Conservation (phyloP, 2,888 invertebrate genomes). For the Caenorhabditis sp. region DNA sequence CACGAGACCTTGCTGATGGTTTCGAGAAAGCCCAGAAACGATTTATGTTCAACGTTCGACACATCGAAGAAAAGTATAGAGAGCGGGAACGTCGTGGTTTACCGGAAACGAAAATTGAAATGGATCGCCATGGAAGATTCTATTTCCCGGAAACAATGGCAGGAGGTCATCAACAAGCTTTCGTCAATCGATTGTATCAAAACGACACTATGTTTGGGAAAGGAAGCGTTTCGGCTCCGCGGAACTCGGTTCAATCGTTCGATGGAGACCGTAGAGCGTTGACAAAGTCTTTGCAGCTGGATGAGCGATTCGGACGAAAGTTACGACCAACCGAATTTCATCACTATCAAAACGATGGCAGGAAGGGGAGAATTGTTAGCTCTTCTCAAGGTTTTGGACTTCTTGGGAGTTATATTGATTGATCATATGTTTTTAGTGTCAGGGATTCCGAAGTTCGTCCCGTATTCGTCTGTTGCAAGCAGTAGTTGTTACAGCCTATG, state of each 20-base stretch:
- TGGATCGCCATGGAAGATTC: conserved; percentile 47
- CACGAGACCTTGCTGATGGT: conserved; percentile 31
- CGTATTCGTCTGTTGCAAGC: neutral
- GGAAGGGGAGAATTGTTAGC: conserved; percentile 8
- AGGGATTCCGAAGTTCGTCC: conserved; percentile 1
- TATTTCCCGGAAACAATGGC: conserved; percentile 52
- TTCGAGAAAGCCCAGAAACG: conserved; percentile 43
- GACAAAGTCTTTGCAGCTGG: conserved; percentile 27
- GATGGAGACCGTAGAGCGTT: conserved; percentile 38
- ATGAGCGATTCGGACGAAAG: conserved; percentile 35
- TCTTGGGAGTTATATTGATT: neutral
- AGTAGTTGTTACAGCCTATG: neutral
- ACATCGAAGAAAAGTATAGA: conserved; percentile 39
- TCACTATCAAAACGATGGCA: neutral
- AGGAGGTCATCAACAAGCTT: conserved; percentile 35
- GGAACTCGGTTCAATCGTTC: conserved; percentile 43
- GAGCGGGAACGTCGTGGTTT: conserved; percentile 18
- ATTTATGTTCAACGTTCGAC: conserved; percentile 40
- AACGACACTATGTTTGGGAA: conserved; percentile 44
- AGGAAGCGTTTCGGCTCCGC: conserved; percentile 48
- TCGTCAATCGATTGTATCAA: conserved; percentile 40
- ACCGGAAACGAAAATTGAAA: conserved; percentile 49
- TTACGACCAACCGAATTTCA: neutral
- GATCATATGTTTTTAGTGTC: conserved; percentile 4
- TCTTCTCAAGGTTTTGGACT: neutral